Base-by-base conservation (phyloP, 2,888 invertebrate species). In the Rhopalosiphum nymphaeae region DNA sequence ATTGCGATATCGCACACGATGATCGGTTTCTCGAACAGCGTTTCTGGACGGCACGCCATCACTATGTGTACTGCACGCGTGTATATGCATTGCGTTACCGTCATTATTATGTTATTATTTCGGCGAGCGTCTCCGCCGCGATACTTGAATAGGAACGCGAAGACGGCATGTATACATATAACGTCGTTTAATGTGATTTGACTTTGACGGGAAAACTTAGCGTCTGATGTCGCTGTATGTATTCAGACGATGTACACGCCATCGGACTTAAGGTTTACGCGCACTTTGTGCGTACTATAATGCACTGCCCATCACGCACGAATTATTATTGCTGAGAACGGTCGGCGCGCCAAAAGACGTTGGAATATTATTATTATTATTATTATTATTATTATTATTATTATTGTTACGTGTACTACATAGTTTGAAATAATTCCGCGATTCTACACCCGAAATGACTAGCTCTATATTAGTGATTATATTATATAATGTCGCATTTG, bases 31-130 rank as follows among this genome's bases (percentile, higher is more conserved):
- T 67, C 29, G 87, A 61, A 85, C 46, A 61, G 46, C 57, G 87
- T 92, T 86, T 86, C 57, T 49, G 42, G 92, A 92, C 92, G 91
- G 92, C 86, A 36, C n/a, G n/a, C 86, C 92, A 89, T 93, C 92
- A 92, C 87, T 92, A 44, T 57, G 46, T 53, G 16, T 16, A 21
- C 53, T 16, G 9, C 10, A 9, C 11, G 13, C n/a, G 36, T 78
- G 21, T n/a, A 29, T 16, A 44, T 57, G 16, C 7, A 36, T 36
- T 46, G 9, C 49, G 11, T 49, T 84, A 42, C 13, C 7, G 25
- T 84, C 42, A 84, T 84, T 85, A 49, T 21, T 87, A 88, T 53
- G 0, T 10, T 90, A 78, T 90, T 90, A 67, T 90, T 67, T 90
- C 42, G 49, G 67, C 46, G 36, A 7, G 36, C 78, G 36, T 21